phyloP scores from a whole-genome alignment of 2,888 invertebrate genomes.

The Anoncus sp. region DNA sequence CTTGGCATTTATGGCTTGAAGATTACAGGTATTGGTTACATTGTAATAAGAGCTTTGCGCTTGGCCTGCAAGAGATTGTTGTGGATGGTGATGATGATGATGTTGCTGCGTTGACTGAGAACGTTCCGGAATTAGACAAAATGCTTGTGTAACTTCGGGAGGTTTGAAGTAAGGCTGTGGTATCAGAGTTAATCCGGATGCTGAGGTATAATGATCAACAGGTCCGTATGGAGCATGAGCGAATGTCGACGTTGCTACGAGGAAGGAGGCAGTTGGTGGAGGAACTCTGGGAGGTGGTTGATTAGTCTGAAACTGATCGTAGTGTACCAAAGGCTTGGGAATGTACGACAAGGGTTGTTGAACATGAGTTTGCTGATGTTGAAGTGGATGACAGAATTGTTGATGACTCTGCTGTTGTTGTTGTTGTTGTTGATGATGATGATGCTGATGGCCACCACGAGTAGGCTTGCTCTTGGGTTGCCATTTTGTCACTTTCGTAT shows the following conservation, averaged over 20 bases:
- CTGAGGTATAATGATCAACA: conserved; percentile 72
- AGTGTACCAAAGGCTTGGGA: conserved; percentile 73
- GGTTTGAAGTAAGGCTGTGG: conserved; percentile 77
- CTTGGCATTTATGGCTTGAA: conserved; percentile 72
- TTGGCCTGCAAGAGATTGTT: conserved; percentile 57
- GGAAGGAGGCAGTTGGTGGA: conserved; percentile 69
- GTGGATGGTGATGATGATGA: too few relatives aligned
- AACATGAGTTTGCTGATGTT: conserved; percentile 50
- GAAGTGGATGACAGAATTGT: conserved; percentile 63
- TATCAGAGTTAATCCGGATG: conserved; percentile 70
- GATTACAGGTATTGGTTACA: conserved; percentile 69
- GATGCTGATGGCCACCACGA: conserved; percentile 70
- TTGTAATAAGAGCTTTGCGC: conserved; percentile 73
- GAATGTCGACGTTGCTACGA: conserved; percentile 74
- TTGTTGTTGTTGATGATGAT: conserved; percentile 67
- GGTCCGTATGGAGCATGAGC: conserved; percentile 70
- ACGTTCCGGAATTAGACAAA: conserved; percentile 75
- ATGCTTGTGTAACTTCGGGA: conserved; percentile 72
- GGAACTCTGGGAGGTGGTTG: conserved; percentile 59
- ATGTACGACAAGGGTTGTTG: conserved; percentile 69
- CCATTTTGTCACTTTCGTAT: conserved; percentile 75
- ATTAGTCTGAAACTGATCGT: conserved; percentile 71
- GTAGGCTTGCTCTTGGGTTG: conserved; percentile 73
- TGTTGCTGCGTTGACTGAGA: conserved; percentile 63
- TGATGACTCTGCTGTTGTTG: conserved; percentile 63